Base-by-base conservation (phyloP, 2,113 vertebrate species). In the Urocolius indicus region DNA sequence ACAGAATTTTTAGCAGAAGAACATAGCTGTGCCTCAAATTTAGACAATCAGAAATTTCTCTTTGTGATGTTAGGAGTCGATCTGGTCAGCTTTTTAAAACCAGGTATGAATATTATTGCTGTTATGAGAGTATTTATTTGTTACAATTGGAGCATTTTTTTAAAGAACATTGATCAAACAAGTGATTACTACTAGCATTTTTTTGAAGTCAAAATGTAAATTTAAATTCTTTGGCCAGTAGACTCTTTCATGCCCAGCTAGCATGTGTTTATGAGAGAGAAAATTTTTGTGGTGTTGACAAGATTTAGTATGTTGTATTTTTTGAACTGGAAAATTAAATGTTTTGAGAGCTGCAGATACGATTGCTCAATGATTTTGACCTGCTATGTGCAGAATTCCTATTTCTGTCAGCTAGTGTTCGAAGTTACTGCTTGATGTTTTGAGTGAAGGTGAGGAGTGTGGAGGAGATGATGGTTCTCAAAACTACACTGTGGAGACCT, bases 321-420 rank as follows among this genome's bases (percentile, higher is more conserved):
- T 65, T 86, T 34, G n/a, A 12, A 68, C 27, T 51, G 45, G 80
- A 43, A 87, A 75, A n/a, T n/a, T n/a, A n/a, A n/a, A 66, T 74
- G 2, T 41, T 74, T 55, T 24, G 45, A 69, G 73, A n/a, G 77
- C 54, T 59, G 48, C 30, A 54, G 52, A 5, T 36, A 2, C 0
- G 12, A 45, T 17, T 32, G 45, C 17, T 69, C 13, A 2, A 8
- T 34, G 49, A 20, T 63, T 46, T 45, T 68, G 76, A 51, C 45
- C 73, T 27, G 32, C 41, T 38, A 3, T 1, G 2, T 19, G 52
- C 29, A 10, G 45, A 27, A 59, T 3, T 20, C 54, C 0, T 73
- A 16, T 51, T 11, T 0, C 32, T n/a, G 13, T 81, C 51, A 20
- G 43, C 10, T 38, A 0, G 5, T 3, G 18, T 59, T 45, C 13